Conservation (phyloP, 1,140 invertebrate genomes). For the Drosophila paulistorum region DNA sequence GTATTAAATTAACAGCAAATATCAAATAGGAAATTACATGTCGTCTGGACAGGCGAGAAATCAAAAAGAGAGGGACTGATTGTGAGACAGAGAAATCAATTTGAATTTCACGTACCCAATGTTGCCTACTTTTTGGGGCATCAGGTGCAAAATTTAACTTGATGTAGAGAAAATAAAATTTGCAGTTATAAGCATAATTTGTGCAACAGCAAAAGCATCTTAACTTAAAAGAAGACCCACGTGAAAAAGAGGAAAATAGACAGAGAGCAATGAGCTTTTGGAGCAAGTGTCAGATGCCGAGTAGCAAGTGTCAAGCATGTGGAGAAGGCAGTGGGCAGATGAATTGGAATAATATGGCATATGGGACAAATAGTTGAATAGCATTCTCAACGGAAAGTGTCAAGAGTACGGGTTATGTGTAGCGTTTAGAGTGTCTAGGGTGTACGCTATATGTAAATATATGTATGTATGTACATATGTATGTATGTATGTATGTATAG, state of each 20-base stretch:
- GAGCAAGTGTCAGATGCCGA: slow-evolving; percentile 48
- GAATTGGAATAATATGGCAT: slow-evolving; percentile 59
- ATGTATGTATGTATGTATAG: not conserved
- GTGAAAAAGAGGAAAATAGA: too few relatives aligned
- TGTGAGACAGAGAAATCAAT: not conserved
- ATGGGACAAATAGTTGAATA: slow-evolving; percentile 66
- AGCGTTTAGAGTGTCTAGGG: not conserved
- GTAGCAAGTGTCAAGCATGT: not conserved
- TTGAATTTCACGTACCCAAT: slow-evolving; percentile 12
- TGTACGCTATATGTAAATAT: not conserved
- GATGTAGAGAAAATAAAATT: not conserved
- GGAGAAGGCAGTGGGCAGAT: not conserved
- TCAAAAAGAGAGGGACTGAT: slow-evolving; percentile 9
- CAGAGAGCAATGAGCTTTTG: slow-evolving; percentile 5
- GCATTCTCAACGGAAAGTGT: slow-evolving; percentile 38
- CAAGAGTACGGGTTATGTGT: not conserved
- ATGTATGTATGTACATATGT: too few relatives aligned
- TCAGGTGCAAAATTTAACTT: not conserved
- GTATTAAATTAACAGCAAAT: slow-evolving; percentile 81
- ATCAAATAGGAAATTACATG: slow-evolving; percentile 81
- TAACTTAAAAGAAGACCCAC: not conserved
- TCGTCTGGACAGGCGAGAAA: slow-evolving; percentile 58
- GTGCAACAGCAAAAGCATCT: slow-evolving; percentile 8
- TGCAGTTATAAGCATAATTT: too few relatives aligned
- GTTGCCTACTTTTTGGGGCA: slow-evolving; percentile 19